Base-by-base conservation (phyloP, 2,888 invertebrate genomes). In the Tetranychus truncatus region DNA sequence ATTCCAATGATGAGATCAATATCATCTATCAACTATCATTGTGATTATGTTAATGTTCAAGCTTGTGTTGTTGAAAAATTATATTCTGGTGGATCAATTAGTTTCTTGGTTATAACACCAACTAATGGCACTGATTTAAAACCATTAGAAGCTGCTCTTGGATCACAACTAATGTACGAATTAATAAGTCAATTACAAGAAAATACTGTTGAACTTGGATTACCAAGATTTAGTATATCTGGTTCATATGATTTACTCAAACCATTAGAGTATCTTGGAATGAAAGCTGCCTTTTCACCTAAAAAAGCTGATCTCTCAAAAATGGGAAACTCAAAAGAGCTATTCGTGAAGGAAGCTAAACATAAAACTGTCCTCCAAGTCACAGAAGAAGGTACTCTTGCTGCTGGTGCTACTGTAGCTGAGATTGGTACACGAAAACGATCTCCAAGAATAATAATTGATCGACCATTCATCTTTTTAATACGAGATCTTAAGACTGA, bases 201-300 rank as follows among this genome's bases (percentile, higher is more conserved):
- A 55, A 55, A 15, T 11, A 18, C 45, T 5, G 7, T 73, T 9
- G 73, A 73, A 73, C 34, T 73, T 3, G 73, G 55, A 15, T 24
- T 73, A 34, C 73, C 73, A n/a, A 9, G 65, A n/a, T 20, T 73
- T 1, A 20, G n/a, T 11, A 1, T 73, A 9, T n/a, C 34, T 9
- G 66, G 18, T 21, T n/a, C 20, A n/a, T 65, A 73, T 24, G 66
- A 73, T 34, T 45, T 73, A n/a, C 20, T 21, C 1, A 65, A 73
- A 44, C 73, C 73, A n/a, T 7, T 73, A 18, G 73, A 73, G 20
- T n/a, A 65, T 73, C 65, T 73, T 34, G 73, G 73, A 20, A 65
- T 65, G 65, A 73, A 73, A 15, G 24, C 73, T 15, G 65, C 65
- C 24, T 73, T 73, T 45, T 65, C 73, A 34, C 24, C 55, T 5